Percentiles rank a stretch among this genome's conserved stretches.
Evolutionary conservation across 2,113 vertebrate genomes (phyloP).

Genomic region (Aleadryas rufinucha): DNA sequence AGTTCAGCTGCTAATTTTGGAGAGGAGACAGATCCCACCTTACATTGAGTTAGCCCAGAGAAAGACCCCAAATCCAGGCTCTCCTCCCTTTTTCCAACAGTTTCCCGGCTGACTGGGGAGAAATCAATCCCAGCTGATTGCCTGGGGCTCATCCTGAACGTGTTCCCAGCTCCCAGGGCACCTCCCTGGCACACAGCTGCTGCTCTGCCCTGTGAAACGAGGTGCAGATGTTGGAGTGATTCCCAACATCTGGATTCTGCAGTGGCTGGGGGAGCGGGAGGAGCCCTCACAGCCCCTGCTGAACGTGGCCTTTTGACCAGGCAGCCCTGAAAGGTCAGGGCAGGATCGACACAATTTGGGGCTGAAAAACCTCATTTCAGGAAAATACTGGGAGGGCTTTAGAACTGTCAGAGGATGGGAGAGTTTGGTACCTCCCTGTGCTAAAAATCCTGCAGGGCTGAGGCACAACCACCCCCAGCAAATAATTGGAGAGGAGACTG

Average conservation of each 20-base stretch:
- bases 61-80: neutral
- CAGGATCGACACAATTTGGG: neutral
- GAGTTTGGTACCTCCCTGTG: neutral
- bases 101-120: neutral
- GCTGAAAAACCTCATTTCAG: neutral
- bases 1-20: slow-evolving; percentile 28
- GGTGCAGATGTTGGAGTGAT: neutral
- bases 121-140: neutral
- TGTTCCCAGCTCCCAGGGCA: neutral
- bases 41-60: neutral
- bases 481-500: neutral
- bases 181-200: neutral
- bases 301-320: neutral
- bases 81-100: neutral
- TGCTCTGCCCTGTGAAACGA: neutral
- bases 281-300: neutral
- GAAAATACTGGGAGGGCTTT: neutral
- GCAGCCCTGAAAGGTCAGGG: neutral
- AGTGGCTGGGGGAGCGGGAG: neutral
- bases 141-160: neutral
- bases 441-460: neutral
- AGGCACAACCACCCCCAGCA: neutral
- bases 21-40: neutral
- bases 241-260: neutral
- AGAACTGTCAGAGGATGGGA: rapidly evolving